These are phyloP conservation scores for Archips xylosteana DNA, from an alignment of 2,888 invertebrate species.

Conservation along the genomic window DNA sequence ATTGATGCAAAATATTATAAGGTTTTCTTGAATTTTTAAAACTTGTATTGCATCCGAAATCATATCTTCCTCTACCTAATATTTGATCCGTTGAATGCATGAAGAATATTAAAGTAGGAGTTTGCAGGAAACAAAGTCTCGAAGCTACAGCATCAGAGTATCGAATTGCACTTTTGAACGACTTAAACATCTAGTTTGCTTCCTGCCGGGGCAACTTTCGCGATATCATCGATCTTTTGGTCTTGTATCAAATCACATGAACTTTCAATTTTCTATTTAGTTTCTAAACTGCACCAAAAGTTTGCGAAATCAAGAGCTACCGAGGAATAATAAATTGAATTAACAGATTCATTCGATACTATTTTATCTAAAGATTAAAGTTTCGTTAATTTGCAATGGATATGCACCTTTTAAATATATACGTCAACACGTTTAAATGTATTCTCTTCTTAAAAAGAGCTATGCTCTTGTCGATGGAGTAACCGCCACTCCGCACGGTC, in stretches of 20 bases:
- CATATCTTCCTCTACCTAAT: background rate
- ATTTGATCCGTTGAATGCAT: background rate
- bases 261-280: slow-evolving; percentile 32
- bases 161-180: slow-evolving; percentile 40
- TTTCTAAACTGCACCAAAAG: slow-evolving; percentile 7
- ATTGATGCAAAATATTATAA: too few relatives aligned
- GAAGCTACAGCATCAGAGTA: slow-evolving; percentile 15
- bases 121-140: slow-evolving; percentile 10
- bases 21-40: background rate
- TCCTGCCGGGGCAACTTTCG: slow-evolving; percentile 47
- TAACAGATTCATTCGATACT: background rate
- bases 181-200: slow-evolving; percentile 37
- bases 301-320: background rate
- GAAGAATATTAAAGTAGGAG: slow-evolving; percentile 2
- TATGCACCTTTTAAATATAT: too few relatives aligned
- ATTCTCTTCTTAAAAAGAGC: too few relatives aligned
- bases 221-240: slow-evolving; percentile 49
- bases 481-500: too few relatives aligned
- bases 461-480: too few relatives aligned
- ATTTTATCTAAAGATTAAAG: background rate
- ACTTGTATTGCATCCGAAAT: background rate
- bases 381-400: background rate
- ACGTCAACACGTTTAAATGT: too few relatives aligned
- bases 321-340: background rate
- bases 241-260: slow-evolving; percentile 45